These are phyloP conservation scores for Vanessa cardui DNA, from an alignment of 2,888 invertebrate genomes.

Conservation along the genomic window DNA sequence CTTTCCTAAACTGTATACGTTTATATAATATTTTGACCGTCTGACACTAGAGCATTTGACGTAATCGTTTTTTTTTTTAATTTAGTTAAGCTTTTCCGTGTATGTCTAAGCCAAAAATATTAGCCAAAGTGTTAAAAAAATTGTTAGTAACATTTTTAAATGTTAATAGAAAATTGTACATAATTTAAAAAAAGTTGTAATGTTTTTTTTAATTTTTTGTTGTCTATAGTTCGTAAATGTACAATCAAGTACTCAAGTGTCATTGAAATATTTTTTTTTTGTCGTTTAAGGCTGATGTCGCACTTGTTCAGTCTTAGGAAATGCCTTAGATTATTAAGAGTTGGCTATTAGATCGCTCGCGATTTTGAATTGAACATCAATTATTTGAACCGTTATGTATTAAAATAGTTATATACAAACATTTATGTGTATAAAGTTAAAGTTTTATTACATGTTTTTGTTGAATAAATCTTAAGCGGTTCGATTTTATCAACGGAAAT, in stretches of 20 bases:
- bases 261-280: neutral
- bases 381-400: constrained; percentile 1
- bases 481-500: constrained; percentile 12
- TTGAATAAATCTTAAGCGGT: constrained; percentile 4
- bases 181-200: constrained; percentile 40
- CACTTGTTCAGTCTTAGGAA: constrained; percentile 9
- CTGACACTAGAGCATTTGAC: constrained; percentile 60
- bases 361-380: neutral
- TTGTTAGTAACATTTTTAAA: constrained; percentile 45
- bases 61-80: constrained; percentile 35
- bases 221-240: constrained; percentile 11
- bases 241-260: constrained; percentile 50
- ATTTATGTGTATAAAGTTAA: constrained; percentile 11
- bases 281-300: constrained; percentile 2
- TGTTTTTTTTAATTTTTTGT: constrained; percentile 18
- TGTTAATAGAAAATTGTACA: constrained; percentile 40
- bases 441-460: constrained; percentile 12
- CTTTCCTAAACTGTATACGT: constrained; percentile 49
- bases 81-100: constrained; percentile 49
- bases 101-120: constrained; percentile 65
- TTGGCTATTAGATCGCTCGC: constrained; percentile 10
- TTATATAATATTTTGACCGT: constrained; percentile 41
- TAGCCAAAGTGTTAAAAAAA: constrained; percentile 71
- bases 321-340: neutral
- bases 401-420: constrained; percentile 3